phyloP scores from a whole-genome alignment of 1,140 invertebrate species.

The Berghia stephanieae region DNA sequence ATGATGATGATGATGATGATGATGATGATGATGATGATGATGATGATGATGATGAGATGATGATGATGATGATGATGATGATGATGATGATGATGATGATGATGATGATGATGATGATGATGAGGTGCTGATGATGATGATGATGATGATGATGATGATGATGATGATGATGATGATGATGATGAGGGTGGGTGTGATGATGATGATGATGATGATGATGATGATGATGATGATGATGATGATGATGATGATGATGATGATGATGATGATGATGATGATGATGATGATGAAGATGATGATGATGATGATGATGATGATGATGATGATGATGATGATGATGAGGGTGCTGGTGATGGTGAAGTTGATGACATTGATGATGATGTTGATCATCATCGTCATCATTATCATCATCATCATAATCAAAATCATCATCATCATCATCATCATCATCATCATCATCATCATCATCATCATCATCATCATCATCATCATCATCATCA shows the following conservation, averaged over 20 bases:
- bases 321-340: conserved; percentile 1
- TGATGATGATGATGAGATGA: too few species aligned
- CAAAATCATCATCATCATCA: too few species aligned
- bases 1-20: conserved; percentile 1
- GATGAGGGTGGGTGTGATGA: too few species aligned
- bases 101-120: conserved; percentile 1
- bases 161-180: neutral
- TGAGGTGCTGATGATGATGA: too few species aligned
- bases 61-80: conserved; percentile 1
- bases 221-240: neutral
- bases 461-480: neutral
- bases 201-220: too few species aligned
- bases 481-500: too few species aligned
- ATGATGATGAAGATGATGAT: neutral
- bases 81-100: conserved; percentile 1
- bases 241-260: neutral
- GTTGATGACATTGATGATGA: conserved; percentile 2
- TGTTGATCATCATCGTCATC: neutral
- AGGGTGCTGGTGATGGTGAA: too few species aligned
- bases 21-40: too few species aligned
- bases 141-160: neutral
- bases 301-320: conserved; percentile 2
- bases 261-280: neutral
- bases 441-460: neutral
- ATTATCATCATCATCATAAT: too few species aligned